phyloP scores from a whole-genome alignment of 2,888 invertebrate species.

The Tubiluchus corallicola region DNA sequence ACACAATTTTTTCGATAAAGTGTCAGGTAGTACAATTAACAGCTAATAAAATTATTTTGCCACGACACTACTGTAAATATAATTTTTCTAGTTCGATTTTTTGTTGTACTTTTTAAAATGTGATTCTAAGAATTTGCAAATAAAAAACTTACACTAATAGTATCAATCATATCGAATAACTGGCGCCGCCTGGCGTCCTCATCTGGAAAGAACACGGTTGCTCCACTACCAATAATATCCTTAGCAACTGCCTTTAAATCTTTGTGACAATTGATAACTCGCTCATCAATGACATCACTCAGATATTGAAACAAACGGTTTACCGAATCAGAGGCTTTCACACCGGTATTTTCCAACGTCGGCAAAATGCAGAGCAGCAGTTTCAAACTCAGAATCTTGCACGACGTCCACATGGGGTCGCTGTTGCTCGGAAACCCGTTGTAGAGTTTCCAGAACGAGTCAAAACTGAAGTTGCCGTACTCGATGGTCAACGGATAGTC shows the following conservation, averaged over 20 bases:
- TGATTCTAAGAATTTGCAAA: too few species aligned
- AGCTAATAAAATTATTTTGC: too few species aligned
- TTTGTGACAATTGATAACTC: background rate
- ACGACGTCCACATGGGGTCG: background rate
- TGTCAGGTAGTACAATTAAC: too few species aligned
- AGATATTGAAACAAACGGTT: background rate
- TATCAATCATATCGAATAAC: slow-evolving; percentile 24
- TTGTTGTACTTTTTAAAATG: too few species aligned
- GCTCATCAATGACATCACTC: background rate
- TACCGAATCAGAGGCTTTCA: background rate
- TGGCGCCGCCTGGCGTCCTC: slow-evolving; percentile 25
- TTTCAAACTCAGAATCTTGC: background rate
- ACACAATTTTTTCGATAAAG: too few species aligned
- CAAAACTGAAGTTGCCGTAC: background rate
- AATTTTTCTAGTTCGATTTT: too few species aligned
- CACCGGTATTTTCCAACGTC: background rate
- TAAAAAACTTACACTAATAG: slow-evolving; percentile 21
- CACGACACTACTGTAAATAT: too few species aligned
- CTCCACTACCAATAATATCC: slow-evolving; percentile 15
- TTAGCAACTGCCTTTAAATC: background rate
- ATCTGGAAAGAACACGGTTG: slow-evolving; percentile 27
- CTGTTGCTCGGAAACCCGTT: background rate
- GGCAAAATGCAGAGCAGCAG: background rate
- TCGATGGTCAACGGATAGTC: background rate
- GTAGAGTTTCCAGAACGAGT: background rate